Evolutionary conservation across 2,888 invertebrate genomes (phyloP), one percentile per base, ranked within the genome.

Genomic region (Apotomis turbidana): DNA sequence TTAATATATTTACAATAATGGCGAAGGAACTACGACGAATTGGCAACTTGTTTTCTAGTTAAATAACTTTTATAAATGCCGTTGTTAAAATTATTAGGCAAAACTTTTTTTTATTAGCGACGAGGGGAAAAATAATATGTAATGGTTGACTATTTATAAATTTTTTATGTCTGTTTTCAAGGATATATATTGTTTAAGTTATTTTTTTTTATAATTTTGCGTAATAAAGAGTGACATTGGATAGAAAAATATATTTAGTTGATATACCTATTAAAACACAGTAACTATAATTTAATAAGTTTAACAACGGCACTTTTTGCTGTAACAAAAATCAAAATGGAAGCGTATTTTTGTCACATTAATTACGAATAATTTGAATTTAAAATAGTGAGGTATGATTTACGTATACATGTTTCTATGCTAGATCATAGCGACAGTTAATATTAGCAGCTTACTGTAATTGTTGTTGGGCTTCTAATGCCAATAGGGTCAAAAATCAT

Each of bases 381-480:
- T 85, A 86, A 87, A 87, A 84, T 88, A 89, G 83, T 94, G 95
- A 95, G 95, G 94, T 95, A 95, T 94, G 88, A 85, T 86, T 94
- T 95, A 95, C 95, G 95, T 95, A 95, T 95, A 95, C 95, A 93
- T 89, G 94, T 90, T 93, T 84, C 86, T 90, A 90, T 74, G 38
- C 76, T 71, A 73, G 70, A 8, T 36, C 13, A n/a, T 75, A 63
- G 52, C 46, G 36, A 44, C 46, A 70, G 52, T 69, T 60, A 4
- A 76, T 57, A 63, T 46, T 66, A 66, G 46, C 36, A 55, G 57
- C 55, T 66, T 49, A 38, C 3, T 61, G 36, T 27, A 27, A 27
- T 27, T 27, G 27, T 27, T 27, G 27, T 27, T 27, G 27, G 27
- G 27, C 27, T 27, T 27, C 27, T 27, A 1, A 27, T 27, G 27